Conservation (phyloP, 2,113 vertebrate species). For the Oryctolagus cuniculus region mOryCun1.1 NC_091432.1:57588001-57588500, state of each 20-base stretch:
- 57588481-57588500: neutral
- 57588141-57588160: constrained; percentile 21
- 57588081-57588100: constrained; percentile 35
- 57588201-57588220: neutral
- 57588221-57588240: neutral
- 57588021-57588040: constrained; percentile 56
- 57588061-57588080: constrained; percentile 30
- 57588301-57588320: neutral
- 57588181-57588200: neutral
- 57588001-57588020: constrained; percentile 19
- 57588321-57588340: neutral
- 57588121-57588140: neutral
- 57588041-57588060: constrained; percentile 74
- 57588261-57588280: neutral
- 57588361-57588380: neutral
- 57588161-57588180: neutral
- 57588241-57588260: neutral
- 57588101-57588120: neutral
- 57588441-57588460: neutral
- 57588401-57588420: neutral
- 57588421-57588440: neutral
- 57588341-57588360: neutral
- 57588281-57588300: neutral
- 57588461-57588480: neutral
- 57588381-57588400: neutral